A percentile compares a stretch with the other conserved stretches of the same genome.
Conservation (phyloP, 2,888 invertebrate species). For the Chesias legatella region DNA sequence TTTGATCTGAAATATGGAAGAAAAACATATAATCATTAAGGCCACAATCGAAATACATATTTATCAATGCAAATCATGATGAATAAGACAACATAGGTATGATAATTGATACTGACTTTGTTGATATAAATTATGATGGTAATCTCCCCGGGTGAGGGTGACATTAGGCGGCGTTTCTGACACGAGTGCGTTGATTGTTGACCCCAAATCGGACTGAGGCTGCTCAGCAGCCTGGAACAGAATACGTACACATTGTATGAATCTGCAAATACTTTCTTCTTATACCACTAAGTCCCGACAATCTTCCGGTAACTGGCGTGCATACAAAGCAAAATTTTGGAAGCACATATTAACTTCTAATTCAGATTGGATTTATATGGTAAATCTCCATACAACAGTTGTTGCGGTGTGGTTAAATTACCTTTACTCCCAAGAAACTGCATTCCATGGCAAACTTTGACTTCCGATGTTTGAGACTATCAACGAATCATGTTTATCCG, state of each 20-base stretch:
- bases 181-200: constrained; percentile 90
- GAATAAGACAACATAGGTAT: not conserved
- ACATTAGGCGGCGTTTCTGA: constrained; percentile 95
- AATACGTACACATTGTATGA: not conserved
- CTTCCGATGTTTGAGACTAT: too few relatives aligned
- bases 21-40: not conserved
- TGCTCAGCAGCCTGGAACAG: constrained; percentile 80
- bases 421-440: too few relatives aligned
- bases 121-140: constrained; percentile 66
- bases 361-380: too few relatives aligned
- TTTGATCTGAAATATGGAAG: constrained; percentile 59
- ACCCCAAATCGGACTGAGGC: constrained; percentile 81
- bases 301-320: too few relatives aligned
- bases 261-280: too few relatives aligned
- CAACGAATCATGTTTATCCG: too few relatives aligned
- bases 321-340: too few relatives aligned
- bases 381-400: too few relatives aligned
- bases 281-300: too few relatives aligned
- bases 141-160: constrained; percentile 86
- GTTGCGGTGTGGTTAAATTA: too few relatives aligned
- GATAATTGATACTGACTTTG: constrained; percentile 49
- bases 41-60: not conserved
- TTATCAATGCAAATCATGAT: not conserved
- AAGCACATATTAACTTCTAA: too few relatives aligned
- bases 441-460: too few relatives aligned